phyloP scores from a whole-genome alignment of 1,140 invertebrate genomes.

The Stegodyphus dumicola region DNA sequence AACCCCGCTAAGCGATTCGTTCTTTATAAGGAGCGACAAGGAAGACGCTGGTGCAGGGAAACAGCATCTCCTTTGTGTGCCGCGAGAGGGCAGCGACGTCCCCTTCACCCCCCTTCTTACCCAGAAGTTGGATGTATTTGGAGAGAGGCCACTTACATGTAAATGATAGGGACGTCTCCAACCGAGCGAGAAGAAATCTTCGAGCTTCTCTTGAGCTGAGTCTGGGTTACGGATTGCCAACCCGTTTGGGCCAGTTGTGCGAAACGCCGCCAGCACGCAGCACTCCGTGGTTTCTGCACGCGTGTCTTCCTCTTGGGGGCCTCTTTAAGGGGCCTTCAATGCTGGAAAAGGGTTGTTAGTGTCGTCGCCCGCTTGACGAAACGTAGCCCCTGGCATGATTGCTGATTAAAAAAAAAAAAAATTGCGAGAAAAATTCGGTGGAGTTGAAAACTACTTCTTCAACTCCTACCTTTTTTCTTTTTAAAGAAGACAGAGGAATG shows the following conservation, averaged over 20 bases:
- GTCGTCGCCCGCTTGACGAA: no score
- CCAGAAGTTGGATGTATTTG: not conserved
- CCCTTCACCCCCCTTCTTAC: conserved; percentile 20
- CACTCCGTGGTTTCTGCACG: no score
- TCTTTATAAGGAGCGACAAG: conserved; percentile 23
- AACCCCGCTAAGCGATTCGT: not conserved
- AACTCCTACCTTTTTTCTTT: no score
- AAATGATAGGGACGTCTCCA: conserved; percentile 48
- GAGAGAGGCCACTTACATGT: conserved; percentile 22
- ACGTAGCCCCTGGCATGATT: no score
- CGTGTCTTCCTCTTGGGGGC: not conserved
- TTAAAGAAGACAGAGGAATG: no score
- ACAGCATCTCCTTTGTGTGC: conserved; percentile 31
- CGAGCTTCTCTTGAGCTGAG: not conserved
- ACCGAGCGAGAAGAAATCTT: conserved; percentile 21
- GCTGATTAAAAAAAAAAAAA: no score
- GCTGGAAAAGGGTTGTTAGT: no score
- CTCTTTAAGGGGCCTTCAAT: not conserved
- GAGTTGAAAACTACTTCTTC: no score
- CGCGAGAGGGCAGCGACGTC: conserved; percentile 16
- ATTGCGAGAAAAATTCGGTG: no score
- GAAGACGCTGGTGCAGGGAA: conserved; percentile 1
- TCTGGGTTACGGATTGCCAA: no score
- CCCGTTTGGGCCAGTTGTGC: no score
- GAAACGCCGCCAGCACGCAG: no score